Base-by-base conservation (phyloP, 2,797 vertebrate genomes). In the Channallabes apus region DNA sequence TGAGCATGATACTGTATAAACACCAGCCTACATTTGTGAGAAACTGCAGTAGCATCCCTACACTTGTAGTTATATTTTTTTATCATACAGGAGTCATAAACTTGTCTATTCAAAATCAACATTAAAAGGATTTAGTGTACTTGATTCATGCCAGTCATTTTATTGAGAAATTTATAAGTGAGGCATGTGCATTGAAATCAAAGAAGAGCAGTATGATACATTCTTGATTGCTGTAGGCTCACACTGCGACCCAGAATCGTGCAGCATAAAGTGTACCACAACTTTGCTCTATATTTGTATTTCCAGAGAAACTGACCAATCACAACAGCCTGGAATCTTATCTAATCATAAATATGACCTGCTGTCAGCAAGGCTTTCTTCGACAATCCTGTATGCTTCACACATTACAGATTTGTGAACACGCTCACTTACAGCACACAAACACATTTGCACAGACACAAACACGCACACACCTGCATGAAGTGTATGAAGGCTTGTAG, bases 401-500 rank as follows among this genome's bases (percentile, higher is more conserved):
- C 24, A 62, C 2, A 9, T 41, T 17, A 9, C 22, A 35, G 51
- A 29, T 20, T 75, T 76, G 15, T 58, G 22, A 58, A 56, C 27
- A 54, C 41, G 46, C 15, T 56, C n/a, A 18, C 73, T 76, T 54
- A 27, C 24, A 27, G 22, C 68, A 71, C 18, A 24, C 35, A 46
- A 22, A 69, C 35, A 81, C 62, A 65, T 35, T 27, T 7, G 8
- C 24, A 79, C 27, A 62, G 56, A 79, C 76, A 79, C 17, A 20
- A 24, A 79, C 27, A 59, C 54, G 29, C 54, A 83, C 82, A 83
- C 71, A 83, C 73, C 83, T 84, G 72, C 32, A 79, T 41, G n/a
- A 69, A 79, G 75, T 41, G 65, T 84, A 80, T 84, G 76, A 61
- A 84, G 83, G 35, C 64, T 76, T 27, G 83, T 38, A 46, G 76